Conservation (phyloP, 2,113 vertebrate species). For the Lepidothrix coronata region DNA sequence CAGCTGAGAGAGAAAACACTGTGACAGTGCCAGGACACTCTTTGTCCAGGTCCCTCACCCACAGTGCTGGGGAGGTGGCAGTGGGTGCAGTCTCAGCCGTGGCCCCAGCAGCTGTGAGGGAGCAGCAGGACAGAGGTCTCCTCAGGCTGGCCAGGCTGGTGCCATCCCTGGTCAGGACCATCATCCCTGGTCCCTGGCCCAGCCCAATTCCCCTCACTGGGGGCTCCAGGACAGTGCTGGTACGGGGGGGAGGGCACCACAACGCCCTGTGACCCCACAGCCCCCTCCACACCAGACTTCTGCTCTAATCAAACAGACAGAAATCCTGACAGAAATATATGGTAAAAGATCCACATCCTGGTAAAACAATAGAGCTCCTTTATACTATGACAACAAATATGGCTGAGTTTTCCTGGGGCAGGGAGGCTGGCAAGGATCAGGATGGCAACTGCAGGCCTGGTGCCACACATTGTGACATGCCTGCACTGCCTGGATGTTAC, state of each 20-base stretch:
- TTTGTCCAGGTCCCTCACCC: background rate
- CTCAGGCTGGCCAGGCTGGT: background rate
- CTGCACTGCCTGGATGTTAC: background rate
- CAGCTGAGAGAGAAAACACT: background rate
- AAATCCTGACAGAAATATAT: background rate
- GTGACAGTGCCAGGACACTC: too few relatives aligned
- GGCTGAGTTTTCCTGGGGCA: background rate
- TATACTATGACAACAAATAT: background rate
- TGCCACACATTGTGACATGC: rapidly evolving
- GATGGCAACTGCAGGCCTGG: rapidly evolving
- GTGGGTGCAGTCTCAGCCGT: rapidly evolving
- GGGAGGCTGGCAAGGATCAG: background rate
- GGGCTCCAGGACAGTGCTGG: rapidly evolving
- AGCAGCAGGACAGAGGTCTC: background rate
- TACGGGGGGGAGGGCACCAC: background rate
- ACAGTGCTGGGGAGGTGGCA: rapidly evolving
- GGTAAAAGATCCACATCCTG: background rate
- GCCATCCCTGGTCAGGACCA: background rate
- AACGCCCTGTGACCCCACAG: background rate
- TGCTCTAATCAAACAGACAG: background rate
- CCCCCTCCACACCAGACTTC: background rate
- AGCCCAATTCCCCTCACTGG: background rate
- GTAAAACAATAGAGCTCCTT: background rate
- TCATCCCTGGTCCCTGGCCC: too few relatives aligned
- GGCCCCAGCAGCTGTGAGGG: rapidly evolving